phyloP scores from a whole-genome alignment of 1,140 invertebrate genomes.

The Adelges cooleyi region DNA sequence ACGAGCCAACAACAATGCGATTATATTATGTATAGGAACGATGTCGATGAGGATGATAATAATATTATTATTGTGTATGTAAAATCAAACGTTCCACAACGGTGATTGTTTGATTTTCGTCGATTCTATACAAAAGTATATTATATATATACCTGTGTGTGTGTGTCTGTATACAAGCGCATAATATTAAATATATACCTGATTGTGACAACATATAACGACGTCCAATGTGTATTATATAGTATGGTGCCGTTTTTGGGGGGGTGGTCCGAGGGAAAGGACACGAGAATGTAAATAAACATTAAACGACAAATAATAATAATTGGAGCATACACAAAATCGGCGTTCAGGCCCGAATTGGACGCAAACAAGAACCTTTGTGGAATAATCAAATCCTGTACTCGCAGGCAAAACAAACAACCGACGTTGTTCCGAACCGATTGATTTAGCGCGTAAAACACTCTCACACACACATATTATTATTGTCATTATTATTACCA shows the following conservation, averaged over 20 bases:
- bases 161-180: background rate
- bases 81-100: background rate
- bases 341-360: background rate
- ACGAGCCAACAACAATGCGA: background rate
- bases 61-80: background rate
- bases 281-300: conserved; percentile 27
- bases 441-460: background rate
- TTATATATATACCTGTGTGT: background rate
- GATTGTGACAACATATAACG: background rate
- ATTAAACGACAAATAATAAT: conserved; percentile 2
- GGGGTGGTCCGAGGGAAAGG: background rate
- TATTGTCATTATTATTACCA: too few relatives aligned
- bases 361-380: conserved; percentile 22
- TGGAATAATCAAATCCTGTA: conserved; percentile 18
- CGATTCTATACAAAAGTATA: background rate
- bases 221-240: background rate
- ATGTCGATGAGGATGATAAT: background rate
- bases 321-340: conserved; percentile 17
- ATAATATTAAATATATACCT: conserved; percentile 1
- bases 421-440: conserved; percentile 18
- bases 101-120: conserved; percentile 2
- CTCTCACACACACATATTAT: too few relatives aligned
- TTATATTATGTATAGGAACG: background rate
- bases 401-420: background rate
- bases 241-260: background rate